Evolutionary conservation across 2,113 vertebrate species (phyloP).

Genomic region (Xerus inauris): DNA sequence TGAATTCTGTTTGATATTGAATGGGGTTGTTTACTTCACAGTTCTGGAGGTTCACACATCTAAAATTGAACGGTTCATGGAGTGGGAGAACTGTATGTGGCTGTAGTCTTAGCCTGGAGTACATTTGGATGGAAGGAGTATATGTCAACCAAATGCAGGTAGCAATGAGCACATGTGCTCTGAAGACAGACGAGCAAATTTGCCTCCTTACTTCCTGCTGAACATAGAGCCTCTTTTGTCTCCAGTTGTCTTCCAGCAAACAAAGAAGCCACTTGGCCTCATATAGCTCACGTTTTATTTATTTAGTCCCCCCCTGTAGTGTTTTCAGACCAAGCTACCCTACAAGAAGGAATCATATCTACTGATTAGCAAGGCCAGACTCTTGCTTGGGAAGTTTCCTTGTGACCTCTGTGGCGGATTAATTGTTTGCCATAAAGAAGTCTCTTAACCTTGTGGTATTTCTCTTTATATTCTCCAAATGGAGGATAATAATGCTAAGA

Average conservation of each 20-base stretch:
- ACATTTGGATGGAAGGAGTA: not conserved
- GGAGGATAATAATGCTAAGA: slow-evolving; percentile 48
- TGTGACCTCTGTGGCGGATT: slow-evolving; percentile 44
- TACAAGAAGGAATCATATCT: slow-evolving; percentile 61
- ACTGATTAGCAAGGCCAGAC: slow-evolving; percentile 58
- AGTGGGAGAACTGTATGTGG: not conserved
- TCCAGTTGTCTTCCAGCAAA: slow-evolving; percentile 57
- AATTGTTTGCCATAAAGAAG: slow-evolving; percentile 59
- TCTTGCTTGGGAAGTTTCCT: slow-evolving; percentile 54
- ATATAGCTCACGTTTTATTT: slow-evolving; percentile 57
- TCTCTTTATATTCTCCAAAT: slow-evolving; percentile 60
- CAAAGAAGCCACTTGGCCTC: slow-evolving; percentile 60
- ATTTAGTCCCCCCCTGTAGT: slow-evolving; percentile 67
- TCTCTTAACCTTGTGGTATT: slow-evolving; percentile 68
- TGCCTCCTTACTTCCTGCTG: slow-evolving; percentile 61
- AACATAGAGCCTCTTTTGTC: slow-evolving; percentile 50
- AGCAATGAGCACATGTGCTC: not conserved
- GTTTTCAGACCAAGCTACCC: slow-evolving; percentile 61
- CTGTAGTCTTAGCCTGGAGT: not conserved
- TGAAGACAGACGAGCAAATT: slow-evolving; percentile 23
- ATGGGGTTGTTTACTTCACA: slow-evolving; percentile 5
- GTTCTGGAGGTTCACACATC: slow-evolving; percentile 19
- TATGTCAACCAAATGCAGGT: not conserved
- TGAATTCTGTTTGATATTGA: slow-evolving; percentile 65
- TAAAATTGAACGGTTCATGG: slow-evolving; percentile 30